phyloP scores from a whole-genome alignment of 2,888 invertebrate genomes.

The Spicauda simplicius region DNA sequence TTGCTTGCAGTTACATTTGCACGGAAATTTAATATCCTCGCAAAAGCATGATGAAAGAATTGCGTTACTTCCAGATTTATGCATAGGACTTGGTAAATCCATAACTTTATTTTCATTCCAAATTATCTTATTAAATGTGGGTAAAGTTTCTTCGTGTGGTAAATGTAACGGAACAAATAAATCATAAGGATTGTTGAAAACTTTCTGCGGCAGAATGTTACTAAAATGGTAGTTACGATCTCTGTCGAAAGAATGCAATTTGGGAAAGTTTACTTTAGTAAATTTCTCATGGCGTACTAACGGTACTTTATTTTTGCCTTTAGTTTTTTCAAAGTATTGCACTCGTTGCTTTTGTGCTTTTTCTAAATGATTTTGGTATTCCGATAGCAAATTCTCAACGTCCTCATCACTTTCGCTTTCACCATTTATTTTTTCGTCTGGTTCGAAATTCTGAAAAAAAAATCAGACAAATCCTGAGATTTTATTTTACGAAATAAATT shows the following conservation, averaged over 20 bases:
- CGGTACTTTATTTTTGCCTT: constrained; percentile 73
- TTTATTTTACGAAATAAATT: too few relatives aligned
- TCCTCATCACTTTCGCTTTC: constrained; percentile 72
- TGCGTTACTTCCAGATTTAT: constrained; percentile 48
- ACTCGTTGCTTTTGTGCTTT: constrained; percentile 70
- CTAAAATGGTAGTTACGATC: constrained; percentile 28
- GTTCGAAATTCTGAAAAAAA: constrained; percentile 59
- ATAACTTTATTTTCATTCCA: constrained; percentile 44
- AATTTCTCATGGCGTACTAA: constrained; percentile 61
- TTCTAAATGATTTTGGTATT: constrained; percentile 74
- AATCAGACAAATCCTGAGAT: too few relatives aligned
- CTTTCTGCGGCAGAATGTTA: constrained; percentile 24
- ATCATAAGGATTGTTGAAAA: constrained; percentile 56
- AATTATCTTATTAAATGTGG: constrained; percentile 41
- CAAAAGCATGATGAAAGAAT: constrained; percentile 62
- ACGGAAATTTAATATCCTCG: constrained; percentile 59
- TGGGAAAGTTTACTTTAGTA: constrained; percentile 52
- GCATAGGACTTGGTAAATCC: constrained; percentile 29
- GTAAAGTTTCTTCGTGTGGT: neutral
- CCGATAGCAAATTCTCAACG: constrained; percentile 67
- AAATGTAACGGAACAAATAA: constrained; percentile 54
- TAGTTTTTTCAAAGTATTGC: constrained; percentile 62
- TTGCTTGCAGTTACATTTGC: constrained; percentile 67
- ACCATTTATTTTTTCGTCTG: constrained; percentile 54
- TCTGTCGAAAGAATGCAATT: constrained; percentile 17